Conservation (phyloP, 2,888 invertebrate species). For the Leptogaster cylindrica region DNA sequence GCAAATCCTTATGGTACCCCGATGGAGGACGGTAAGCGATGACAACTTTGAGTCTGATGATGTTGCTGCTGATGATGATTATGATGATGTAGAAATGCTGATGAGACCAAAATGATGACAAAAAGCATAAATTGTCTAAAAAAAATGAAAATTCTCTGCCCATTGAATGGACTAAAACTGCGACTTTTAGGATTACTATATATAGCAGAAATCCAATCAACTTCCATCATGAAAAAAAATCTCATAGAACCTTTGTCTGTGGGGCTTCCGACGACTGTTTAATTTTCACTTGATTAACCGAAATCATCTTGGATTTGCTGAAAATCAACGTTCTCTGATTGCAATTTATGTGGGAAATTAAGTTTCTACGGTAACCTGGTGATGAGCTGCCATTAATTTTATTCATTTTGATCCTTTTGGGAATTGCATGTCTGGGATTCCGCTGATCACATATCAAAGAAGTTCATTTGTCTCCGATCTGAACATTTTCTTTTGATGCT, state of each 20-base stretch:
- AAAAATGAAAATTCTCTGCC: constrained; percentile 35
- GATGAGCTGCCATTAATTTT: too few species aligned
- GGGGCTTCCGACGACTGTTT: constrained; percentile 16
- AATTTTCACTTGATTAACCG: constrained; percentile 28
- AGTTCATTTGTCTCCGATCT: too few species aligned
- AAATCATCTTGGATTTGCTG: too few species aligned
- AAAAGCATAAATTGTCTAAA: constrained; percentile 30
- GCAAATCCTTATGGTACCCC: constrained; percentile 7
- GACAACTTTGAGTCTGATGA: constrained; percentile 19
- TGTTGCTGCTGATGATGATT: constrained; percentile 34
- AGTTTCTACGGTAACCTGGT: too few species aligned
- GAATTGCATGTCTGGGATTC: too few species aligned
- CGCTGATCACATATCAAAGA: too few species aligned
- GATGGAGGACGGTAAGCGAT: constrained; percentile 1
- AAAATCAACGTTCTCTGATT: too few species aligned
- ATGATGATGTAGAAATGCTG: constrained; percentile 34
- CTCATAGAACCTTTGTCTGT: not conserved
- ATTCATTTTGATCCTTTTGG: too few species aligned
- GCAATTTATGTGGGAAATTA: too few species aligned
- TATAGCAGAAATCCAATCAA: constrained; percentile 17
- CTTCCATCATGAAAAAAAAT: not conserved
- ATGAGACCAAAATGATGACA: constrained; percentile 31
- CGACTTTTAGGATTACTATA: constrained; percentile 11
- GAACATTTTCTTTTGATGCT: too few species aligned
- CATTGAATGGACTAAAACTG: constrained; percentile 33